A percentile compares a stretch with the other conserved stretches of the same genome.
phyloP scores from a whole-genome alignment of 2,113 vertebrate genomes.

The Petaurus breviceps region DNA sequence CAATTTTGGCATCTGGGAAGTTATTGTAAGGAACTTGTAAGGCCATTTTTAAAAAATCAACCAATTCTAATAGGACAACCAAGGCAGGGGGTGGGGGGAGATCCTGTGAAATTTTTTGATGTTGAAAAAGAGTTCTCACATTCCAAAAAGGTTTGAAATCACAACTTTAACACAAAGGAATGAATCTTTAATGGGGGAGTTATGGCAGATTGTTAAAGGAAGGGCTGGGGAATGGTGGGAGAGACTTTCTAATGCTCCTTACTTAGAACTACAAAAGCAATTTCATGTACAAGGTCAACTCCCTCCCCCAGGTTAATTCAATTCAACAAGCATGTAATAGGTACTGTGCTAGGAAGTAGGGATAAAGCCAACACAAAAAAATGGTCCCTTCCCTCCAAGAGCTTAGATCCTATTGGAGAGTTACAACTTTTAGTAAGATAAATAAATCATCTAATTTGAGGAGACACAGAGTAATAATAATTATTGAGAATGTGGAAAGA shows the following conservation, averaged over 20 bases:
- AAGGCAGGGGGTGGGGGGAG: not conserved
- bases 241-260: not conserved
- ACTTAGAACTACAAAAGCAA: not conserved
- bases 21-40: not conserved
- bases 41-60: not conserved
- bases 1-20: not conserved
- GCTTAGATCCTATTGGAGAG: not conserved
- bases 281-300: not conserved
- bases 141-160: not conserved
- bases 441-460: not conserved
- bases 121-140: not conserved
- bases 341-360: not conserved
- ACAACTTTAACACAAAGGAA: not conserved
- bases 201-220: not conserved
- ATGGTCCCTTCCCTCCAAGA: not conserved
- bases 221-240: not conserved
- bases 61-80: not conserved
- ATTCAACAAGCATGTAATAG: not conserved
- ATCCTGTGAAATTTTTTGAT: not conserved
- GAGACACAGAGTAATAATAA: not conserved
- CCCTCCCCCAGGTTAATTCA: not conserved
- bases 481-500: not conserved
- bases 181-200: not conserved
- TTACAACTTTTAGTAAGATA: not conserved
- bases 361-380: not conserved